Evolutionary conservation across 1,140 invertebrate genomes (phyloP).

Genomic region (Drosophila triauraria): DNA sequence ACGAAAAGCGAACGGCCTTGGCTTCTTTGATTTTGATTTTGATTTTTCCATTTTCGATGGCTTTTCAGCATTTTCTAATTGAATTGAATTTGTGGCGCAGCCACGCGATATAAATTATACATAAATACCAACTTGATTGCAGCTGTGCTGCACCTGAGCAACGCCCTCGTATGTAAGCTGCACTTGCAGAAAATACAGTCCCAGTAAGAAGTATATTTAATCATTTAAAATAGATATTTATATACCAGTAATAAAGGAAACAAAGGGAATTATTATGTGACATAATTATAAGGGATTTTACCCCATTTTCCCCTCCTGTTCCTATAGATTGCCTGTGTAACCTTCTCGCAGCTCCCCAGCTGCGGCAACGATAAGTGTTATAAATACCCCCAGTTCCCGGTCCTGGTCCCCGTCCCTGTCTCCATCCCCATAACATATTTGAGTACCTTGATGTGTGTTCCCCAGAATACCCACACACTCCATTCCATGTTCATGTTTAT

Average conservation of each 20-base stretch:
- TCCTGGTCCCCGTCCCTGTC: neutral
- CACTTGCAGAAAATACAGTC: constrained; percentile 7
- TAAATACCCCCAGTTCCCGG: constrained; percentile 8
- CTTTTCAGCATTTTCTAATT: constrained; percentile 41
- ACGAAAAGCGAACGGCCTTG: constrained; percentile 19
- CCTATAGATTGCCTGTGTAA: constrained; percentile 8
- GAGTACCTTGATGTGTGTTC: constrained; percentile 17
- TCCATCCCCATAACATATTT: constrained; percentile 18
- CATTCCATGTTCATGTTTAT: constrained; percentile 3
- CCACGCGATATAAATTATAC: constrained; percentile 42
- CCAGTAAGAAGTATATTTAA: neutral
- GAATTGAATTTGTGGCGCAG: constrained; percentile 38
- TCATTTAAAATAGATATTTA: too few relatives aligned
- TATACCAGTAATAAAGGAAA: too few relatives aligned
- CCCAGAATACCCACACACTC: constrained; percentile 7
- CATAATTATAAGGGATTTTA: neutral
- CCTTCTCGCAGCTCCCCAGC: constrained; percentile 22
- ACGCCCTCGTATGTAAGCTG: constrained; percentile 2
- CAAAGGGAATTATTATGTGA: too few relatives aligned
- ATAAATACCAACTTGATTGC: constrained; percentile 29
- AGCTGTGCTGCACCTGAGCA: constrained; percentile 35
- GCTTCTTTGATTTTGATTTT: constrained; percentile 6
- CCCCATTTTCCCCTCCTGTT: neutral
- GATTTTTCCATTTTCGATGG: constrained; percentile 18
- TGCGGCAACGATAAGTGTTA: constrained; percentile 18